Conservation (phyloP, 1,140 invertebrate species). For the Pomacea maculata region DNA sequence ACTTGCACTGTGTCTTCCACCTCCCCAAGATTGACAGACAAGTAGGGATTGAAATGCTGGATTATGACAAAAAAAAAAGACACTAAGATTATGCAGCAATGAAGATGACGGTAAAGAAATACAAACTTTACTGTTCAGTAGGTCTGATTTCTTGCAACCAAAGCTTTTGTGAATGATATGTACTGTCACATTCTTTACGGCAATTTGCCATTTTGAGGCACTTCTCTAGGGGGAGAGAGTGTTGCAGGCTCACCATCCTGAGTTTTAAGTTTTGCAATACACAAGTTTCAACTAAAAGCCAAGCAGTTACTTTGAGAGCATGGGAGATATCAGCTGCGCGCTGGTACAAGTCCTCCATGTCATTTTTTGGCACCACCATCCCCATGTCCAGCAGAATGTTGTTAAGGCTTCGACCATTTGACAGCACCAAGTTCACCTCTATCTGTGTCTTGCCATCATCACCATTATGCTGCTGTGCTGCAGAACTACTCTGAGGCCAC, state of each 20-base stretch:
- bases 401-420: conserved; percentile 9
- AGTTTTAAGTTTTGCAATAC: too few relatives aligned
- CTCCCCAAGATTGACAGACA: neutral
- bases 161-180: too few relatives aligned
- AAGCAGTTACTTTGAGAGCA: conserved; percentile 14
- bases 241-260: too few relatives aligned
- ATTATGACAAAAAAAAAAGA: neutral
- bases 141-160: too few relatives aligned
- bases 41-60: conserved; percentile 13
- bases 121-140: neutral
- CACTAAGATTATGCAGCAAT: neutral
- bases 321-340: conserved; percentile 11
- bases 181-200: too few relatives aligned
- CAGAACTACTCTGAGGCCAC: too few relatives aligned
- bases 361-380: neutral
- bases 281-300: too few relatives aligned
- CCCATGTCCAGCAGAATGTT: conserved; percentile 1
- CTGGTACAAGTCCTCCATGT: conserved; percentile 7
- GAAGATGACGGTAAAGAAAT: neutral
- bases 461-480: neutral
- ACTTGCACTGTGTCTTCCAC: conserved; percentile 28
- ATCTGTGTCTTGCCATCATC: neutral
- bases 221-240: too few relatives aligned
- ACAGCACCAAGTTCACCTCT: conserved; percentile 13
- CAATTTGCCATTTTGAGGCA: too few relatives aligned